Base-by-base conservation (phyloP, 23 tunicate species). In the Phallusia fumigata region DNA sequence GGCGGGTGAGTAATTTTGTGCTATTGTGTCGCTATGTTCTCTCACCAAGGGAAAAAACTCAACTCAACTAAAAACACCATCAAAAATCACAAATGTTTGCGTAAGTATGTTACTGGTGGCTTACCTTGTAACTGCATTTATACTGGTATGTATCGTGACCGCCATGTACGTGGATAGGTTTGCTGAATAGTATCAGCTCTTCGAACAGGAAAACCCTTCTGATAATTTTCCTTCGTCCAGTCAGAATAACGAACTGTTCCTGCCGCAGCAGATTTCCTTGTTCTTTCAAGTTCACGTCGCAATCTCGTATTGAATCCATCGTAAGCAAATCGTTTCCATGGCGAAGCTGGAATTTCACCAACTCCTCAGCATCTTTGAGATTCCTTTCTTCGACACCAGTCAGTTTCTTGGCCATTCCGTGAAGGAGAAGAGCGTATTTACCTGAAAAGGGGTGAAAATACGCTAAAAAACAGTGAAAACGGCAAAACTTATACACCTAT, bases 261-360 rank as follows among this genome's bases (percentile, higher is more conserved):
- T 93, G 82, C 74, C 99, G 86, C 64, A 88, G 49, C 69, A 97
- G 76, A 75, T 97, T 95, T 33, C 99, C 99, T 79, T 92, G 95
- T 86, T 92, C 97, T 83, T 92, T 92, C 22, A 97, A 73, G 52
- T 97, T 93, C 77, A 97, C 91, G 80, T 92, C 97, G 82, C 99
- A 97, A 47, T 84, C 93, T 12, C 77, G 91, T 30, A 97, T 97
- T 28, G 93, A 92, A 69, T 92, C 97, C 99, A 97, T 97, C 8
- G 99, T 88, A 16, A 97, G 76, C 15, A 97, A 88, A 65, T 97
- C 99, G 89, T 97, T 97, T 53, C 99, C 99, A 83, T 97, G 99
- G 24, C 99, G 97, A 80, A 97, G 97, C 77, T 95, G 99, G 76
- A 95, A 95, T 72, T 95, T 95, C 5, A 90, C 99, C 58, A 95